Percentiles rank a stretch among this genome's conserved stretches.
Conservation (phyloP, 2,797 vertebrate genomes). For the Spea hammondii region DNA sequence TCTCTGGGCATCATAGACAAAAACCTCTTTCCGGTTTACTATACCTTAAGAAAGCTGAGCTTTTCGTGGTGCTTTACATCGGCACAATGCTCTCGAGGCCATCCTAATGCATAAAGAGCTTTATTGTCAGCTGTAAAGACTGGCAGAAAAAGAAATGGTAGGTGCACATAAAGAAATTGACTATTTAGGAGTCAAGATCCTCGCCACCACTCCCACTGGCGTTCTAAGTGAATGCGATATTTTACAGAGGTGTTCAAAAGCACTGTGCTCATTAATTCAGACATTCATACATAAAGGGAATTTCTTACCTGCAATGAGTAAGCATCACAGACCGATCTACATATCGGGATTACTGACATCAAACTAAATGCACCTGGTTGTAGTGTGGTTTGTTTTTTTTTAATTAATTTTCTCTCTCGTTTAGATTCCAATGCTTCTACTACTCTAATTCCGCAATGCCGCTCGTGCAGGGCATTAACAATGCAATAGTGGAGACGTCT, state of each 20-base stretch:
- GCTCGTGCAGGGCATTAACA: conserved; percentile 57
- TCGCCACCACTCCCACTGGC: too few species aligned
- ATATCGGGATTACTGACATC: conserved; percentile 57
- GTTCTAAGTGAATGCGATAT: conserved; percentile 5
- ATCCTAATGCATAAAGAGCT: too few species aligned
- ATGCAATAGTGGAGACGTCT: conserved; percentile 54
- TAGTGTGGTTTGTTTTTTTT: conserved; percentile 49
- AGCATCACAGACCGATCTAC: conserved; percentile 47
- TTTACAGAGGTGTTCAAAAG: neutral
- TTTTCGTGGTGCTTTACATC: too few species aligned
- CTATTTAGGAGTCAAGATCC: too few species aligned
- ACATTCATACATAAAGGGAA: conserved; percentile 36
- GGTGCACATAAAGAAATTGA: too few species aligned
- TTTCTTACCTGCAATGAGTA: conserved; percentile 43
- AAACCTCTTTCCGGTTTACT: too few species aligned
- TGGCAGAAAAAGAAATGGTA: too few species aligned
- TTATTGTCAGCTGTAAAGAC: too few species aligned
- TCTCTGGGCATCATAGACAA: too few species aligned
- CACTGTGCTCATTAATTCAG: neutral
- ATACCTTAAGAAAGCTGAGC: too few species aligned
- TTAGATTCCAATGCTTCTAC: conserved; percentile 53
- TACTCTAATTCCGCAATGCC: conserved; percentile 58
- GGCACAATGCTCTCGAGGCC: too few species aligned
- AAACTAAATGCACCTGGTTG: conserved; percentile 14
- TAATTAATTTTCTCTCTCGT: conserved; percentile 26